Evolutionary conservation across 2,113 vertebrate species (phyloP).

Genomic region (Fukomys damarensis): DNA sequence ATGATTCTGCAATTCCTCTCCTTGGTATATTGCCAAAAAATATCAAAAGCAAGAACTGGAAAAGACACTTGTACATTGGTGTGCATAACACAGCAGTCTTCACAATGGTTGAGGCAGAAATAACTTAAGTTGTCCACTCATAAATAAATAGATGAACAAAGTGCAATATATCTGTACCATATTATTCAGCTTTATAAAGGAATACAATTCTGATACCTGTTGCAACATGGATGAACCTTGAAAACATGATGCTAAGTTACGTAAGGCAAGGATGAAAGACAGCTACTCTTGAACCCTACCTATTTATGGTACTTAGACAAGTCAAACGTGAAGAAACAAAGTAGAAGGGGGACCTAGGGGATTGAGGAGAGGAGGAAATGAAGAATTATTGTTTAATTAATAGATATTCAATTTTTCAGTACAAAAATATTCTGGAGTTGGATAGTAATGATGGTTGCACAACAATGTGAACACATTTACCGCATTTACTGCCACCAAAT

Average conservation of each 20-base stretch:
- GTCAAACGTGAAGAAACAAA: not conserved
- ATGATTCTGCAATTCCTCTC: not conserved
- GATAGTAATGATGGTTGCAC: too few relatives aligned
- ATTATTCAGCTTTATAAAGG: constrained; percentile 6
- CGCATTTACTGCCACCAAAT: not conserved
- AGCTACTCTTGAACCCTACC: not conserved
- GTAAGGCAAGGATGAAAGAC: not conserved
- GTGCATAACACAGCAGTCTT: not conserved
- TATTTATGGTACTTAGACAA: not conserved
- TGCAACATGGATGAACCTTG: not conserved
- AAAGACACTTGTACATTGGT: not conserved
- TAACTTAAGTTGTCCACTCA: not conserved
- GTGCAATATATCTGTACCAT: not conserved
- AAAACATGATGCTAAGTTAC: not conserved
- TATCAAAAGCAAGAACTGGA: not conserved
- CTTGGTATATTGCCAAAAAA: not conserved
- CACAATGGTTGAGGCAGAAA: not conserved
- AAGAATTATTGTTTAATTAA: not conserved
- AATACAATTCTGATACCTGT: not conserved
- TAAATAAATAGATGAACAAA: not conserved
- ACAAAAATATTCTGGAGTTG: not conserved
- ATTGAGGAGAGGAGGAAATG: not conserved
- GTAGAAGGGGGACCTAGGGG: not conserved
- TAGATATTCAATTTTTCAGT: not conserved
- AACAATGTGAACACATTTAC: not conserved